Conservation (phyloP, 2,797 vertebrate species). For the Arnoldichthys spilopterus region DNA sequence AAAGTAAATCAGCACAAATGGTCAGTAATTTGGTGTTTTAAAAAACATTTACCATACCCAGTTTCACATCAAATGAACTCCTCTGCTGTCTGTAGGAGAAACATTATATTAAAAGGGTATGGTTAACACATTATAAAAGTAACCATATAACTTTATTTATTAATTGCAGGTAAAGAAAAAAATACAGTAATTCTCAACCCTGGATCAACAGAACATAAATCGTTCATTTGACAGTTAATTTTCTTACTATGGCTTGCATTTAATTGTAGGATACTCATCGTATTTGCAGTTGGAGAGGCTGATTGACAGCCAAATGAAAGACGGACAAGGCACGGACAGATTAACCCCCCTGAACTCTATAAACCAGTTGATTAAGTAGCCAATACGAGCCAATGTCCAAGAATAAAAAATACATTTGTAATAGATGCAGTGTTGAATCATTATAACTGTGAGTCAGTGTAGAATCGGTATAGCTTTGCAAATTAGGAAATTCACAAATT, state of each 20-base stretch:
- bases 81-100: background rate
- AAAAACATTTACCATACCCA: background rate
- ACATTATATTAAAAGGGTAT: background rate
- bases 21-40: background rate
- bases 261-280: constrained; percentile 59
- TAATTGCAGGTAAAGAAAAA: background rate
- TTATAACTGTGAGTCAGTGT: too few relatives aligned
- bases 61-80: background rate
- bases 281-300: constrained; percentile 76
- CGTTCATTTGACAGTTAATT: background rate
- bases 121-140: background rate
- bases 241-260: background rate
- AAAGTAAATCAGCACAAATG: background rate
- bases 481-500: too few relatives aligned
- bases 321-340: constrained; percentile 68
- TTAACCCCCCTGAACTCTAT: constrained; percentile 13
- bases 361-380: background rate
- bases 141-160: background rate
- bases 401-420: too few relatives aligned
- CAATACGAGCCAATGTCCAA: too few relatives aligned
- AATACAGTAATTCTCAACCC: background rate
- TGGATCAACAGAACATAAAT: background rate
- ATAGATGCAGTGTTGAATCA: too few relatives aligned
- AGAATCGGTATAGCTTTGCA: too few relatives aligned
- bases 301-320: constrained; percentile 78